Conservation (phyloP, 2,113 vertebrate species). For the Dasypus novemcinctus region DNA sequence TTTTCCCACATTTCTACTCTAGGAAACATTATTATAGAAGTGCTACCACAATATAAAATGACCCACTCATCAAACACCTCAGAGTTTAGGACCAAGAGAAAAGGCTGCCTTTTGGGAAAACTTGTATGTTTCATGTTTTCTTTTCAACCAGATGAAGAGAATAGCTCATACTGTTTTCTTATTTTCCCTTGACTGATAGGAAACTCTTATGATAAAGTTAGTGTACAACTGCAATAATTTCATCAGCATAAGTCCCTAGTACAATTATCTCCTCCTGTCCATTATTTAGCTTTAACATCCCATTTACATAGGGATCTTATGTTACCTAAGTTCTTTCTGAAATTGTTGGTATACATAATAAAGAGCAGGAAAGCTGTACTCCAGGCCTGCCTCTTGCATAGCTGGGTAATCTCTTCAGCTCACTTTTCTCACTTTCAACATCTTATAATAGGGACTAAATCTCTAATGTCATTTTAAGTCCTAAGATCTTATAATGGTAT, state of each 20-base stretch:
- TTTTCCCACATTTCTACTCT: neutral
- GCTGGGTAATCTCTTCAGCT: no score
- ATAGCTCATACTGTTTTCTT: neutral
- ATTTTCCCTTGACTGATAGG: neutral
- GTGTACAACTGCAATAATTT: neutral
- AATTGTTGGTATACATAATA: neutral
- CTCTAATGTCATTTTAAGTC: neutral
- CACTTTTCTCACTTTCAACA: neutral
- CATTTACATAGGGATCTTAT: constrained; percentile 6
- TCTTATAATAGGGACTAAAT: neutral
- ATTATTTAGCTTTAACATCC: neutral
- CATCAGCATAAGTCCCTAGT: neutral
- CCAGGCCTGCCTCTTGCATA: neutral
- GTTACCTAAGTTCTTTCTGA: neutral
- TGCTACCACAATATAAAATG: neutral
- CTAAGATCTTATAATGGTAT: neutral
- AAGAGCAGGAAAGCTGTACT: neutral
- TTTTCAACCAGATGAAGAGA: neutral
- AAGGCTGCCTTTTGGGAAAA: neutral
- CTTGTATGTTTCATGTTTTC: neutral
- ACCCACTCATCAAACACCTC: neutral
- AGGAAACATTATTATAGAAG: neutral
- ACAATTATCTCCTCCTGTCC: neutral
- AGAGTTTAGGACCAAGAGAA: neutral
- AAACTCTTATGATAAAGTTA: neutral